These are phyloP conservation scores for Notiomystis cincta DNA, from an alignment of 2,113 vertebrate species.

Conservation along the genomic window DNA sequence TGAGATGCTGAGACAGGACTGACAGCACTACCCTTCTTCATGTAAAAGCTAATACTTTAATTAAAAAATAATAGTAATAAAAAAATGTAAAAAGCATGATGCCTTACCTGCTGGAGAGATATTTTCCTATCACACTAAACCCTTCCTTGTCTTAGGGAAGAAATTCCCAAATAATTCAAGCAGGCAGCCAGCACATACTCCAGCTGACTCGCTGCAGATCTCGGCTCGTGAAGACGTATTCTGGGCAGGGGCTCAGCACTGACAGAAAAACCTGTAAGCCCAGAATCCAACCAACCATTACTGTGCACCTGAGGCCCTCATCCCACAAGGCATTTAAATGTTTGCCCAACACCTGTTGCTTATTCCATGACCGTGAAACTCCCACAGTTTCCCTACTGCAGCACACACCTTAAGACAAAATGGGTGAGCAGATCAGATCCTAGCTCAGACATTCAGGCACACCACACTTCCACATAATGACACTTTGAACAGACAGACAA, in stretches of 20 bases:
- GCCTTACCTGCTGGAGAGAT: neutral
- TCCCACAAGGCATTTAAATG: neutral
- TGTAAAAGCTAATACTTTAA: neutral
- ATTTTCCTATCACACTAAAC: neutral
- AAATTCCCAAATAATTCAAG: neutral
- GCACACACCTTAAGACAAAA: neutral
- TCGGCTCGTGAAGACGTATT: neutral
- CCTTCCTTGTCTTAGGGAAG: neutral
- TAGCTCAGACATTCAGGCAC: neutral
- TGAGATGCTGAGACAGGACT: neutral
- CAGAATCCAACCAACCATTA: neutral
- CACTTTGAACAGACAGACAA: neutral
- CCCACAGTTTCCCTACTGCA: neutral
- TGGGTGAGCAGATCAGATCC: neutral
- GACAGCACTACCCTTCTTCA: neutral
- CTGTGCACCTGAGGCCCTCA: neutral
- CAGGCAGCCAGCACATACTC: neutral
- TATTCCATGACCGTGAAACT: neutral
- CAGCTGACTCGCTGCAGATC: neutral
- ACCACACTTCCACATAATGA: neutral
- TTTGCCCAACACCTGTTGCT: conserved; percentile 10
- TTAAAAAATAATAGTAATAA: neutral
- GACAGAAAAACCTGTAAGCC: neutral
- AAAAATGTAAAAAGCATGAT: neutral
- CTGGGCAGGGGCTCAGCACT: neutral